phyloP scores from a whole-genome alignment of 2,113 vertebrate species.

The Muntiacus muntjak region DNA sequence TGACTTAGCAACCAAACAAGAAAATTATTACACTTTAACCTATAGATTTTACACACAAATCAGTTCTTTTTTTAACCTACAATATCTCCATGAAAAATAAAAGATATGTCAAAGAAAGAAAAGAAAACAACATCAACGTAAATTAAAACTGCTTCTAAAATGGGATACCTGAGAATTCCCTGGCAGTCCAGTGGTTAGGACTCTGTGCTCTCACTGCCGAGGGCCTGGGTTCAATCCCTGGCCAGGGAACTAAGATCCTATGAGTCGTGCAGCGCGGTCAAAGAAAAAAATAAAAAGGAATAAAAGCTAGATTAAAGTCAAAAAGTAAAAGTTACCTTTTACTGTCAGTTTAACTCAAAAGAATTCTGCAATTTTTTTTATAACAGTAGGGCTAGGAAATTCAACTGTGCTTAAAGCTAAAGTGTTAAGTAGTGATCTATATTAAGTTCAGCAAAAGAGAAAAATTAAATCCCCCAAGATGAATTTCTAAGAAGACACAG shows the following conservation, averaged over 20 bases:
- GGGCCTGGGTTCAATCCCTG: background rate
- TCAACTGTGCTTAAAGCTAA: constrained; percentile 1
- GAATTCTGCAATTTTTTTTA: background rate
- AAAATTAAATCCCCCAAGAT: background rate
- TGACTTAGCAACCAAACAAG: background rate
- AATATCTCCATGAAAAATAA: background rate
- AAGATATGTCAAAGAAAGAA: background rate
- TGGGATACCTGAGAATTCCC: background rate
- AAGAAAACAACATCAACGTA: background rate
- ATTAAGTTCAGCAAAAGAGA: background rate
- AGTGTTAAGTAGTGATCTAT: background rate
- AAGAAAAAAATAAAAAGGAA: background rate
- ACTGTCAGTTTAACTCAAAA: background rate
- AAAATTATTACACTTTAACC: constrained; percentile 16
- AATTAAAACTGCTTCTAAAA: constrained; percentile 29
- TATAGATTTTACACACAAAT: background rate
- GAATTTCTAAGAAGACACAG: background rate
- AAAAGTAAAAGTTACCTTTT: constrained; percentile 1
- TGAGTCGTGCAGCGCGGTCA: background rate
- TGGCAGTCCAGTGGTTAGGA: background rate
- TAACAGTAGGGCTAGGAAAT: background rate
- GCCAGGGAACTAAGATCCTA: background rate
- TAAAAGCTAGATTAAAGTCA: background rate
- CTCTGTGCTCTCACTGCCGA: background rate
- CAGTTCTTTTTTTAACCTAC: background rate